phyloP scores from a whole-genome alignment of 2,888 invertebrate genomes.

The Sylvicola fuscatus region DNA sequence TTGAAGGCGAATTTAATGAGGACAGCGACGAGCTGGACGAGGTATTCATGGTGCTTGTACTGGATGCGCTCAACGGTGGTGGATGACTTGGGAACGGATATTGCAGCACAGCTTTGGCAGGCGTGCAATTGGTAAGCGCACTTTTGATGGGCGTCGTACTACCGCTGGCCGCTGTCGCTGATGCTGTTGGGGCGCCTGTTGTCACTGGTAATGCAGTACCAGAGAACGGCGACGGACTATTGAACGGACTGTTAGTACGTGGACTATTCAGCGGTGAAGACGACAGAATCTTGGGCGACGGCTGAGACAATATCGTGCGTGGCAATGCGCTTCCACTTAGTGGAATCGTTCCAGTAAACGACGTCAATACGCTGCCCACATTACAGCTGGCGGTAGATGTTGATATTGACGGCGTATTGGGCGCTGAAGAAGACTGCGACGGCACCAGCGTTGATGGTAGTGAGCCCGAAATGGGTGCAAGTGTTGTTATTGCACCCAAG shows the following conservation, averaged over 20 bases:
- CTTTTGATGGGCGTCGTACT: no score
- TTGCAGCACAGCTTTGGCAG: slow-evolving; percentile 26
- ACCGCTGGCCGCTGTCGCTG: slow-evolving; percentile 7
- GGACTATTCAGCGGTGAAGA: slow-evolving; percentile 25
- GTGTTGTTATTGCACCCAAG: slow-evolving; percentile 1
- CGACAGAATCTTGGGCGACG: slow-evolving; percentile 11
- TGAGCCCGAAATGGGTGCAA: background rate
- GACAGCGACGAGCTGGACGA: slow-evolving; percentile 2
- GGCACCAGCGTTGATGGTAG: slow-evolving; percentile 1
- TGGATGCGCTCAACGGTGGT: slow-evolving; percentile 32
- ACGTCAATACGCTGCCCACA: no score
- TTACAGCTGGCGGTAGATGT: slow-evolving; percentile 13
- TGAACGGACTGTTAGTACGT: no score
- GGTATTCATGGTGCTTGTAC: slow-evolving; percentile 15
- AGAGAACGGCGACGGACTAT: slow-evolving; percentile 21
- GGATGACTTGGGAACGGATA: slow-evolving; percentile 65
- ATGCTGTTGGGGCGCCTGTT: slow-evolving; percentile 4
- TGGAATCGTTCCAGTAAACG: no score
- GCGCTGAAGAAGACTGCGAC: slow-evolving; percentile 17
- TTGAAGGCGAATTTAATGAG: no score
- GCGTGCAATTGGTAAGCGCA: no score
- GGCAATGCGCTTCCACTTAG: no score
- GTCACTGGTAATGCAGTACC: slow-evolving; percentile 17
- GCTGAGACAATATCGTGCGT: no score
- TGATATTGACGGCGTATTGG: slow-evolving; percentile 21